A percentile compares a stretch with the other conserved stretches of the same genome.
phyloP scores from a whole-genome alignment of 2,797 vertebrate species.

The Lagorchestes hirsutus region DNA sequence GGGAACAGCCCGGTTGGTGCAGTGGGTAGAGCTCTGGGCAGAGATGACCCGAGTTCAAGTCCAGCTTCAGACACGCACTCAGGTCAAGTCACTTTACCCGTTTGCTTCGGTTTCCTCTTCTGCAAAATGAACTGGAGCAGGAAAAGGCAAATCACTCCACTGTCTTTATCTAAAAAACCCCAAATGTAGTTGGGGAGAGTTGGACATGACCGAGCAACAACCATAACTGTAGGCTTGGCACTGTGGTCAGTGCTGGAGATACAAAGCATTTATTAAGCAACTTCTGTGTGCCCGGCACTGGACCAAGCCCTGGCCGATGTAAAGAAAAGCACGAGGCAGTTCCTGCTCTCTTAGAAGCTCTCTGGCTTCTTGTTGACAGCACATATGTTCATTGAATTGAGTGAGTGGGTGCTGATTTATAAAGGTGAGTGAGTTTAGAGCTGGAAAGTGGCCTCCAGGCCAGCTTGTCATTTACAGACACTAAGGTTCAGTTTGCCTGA shows the following conservation, averaged over 20 bases:
- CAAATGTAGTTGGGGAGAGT: background rate
- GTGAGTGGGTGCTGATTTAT: background rate
- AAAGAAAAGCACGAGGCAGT: background rate
- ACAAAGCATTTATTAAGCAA: background rate
- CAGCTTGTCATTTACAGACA: too few species aligned
- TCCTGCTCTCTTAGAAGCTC: background rate
- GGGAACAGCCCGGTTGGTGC: background rate
- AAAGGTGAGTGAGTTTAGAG: too few species aligned
- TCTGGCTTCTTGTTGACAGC: background rate
- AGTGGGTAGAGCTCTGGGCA: background rate
- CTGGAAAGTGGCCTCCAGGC: background rate
- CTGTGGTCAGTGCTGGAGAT: background rate
- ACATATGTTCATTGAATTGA: background rate
- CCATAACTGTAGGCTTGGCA: background rate
- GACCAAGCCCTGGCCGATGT: background rate
- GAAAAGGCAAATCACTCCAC: background rate
- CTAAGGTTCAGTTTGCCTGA: too few species aligned
- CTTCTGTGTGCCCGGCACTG: background rate
- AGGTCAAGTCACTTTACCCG: background rate
- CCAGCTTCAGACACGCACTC: background rate
- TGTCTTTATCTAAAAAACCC: background rate
- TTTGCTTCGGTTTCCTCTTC: background rate
- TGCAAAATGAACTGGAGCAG: background rate
- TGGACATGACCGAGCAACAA: background rate
- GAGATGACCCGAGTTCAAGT: background rate